Evolutionary conservation across 2,888 invertebrate species (phyloP).

Genomic region (Achlya flavicornis): DNA sequence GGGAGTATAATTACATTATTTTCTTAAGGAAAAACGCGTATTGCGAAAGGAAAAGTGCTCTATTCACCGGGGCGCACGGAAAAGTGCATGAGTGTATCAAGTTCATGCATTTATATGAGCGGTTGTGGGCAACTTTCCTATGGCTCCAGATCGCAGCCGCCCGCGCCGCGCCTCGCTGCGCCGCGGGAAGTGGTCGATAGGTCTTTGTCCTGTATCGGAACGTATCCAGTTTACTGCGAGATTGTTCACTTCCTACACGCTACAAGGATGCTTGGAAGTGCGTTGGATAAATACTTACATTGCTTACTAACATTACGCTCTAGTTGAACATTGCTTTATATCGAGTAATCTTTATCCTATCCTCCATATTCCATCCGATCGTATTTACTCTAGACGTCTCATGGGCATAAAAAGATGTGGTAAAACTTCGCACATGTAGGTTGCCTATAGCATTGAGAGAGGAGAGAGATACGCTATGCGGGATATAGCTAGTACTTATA

Average conservation of each 20-base stretch:
- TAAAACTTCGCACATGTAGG: too few relatives aligned
- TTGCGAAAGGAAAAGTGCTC: constrained; percentile 74
- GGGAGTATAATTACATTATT: constrained; percentile 62
- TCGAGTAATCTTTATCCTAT: neutral
- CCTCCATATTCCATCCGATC: too few relatives aligned
- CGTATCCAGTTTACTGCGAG: constrained; percentile 65
- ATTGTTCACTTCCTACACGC: constrained; percentile 53
- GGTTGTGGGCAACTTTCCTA: constrained; percentile 73
- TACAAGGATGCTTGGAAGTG: constrained; percentile 27
- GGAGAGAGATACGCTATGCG: too few relatives aligned
- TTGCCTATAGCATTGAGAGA: too few relatives aligned
- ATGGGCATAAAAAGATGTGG: too few relatives aligned
- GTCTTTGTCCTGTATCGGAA: constrained; percentile 79
- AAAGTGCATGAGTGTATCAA: constrained; percentile 76
- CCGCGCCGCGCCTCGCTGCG: neutral
- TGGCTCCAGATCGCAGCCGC: constrained; percentile 60
- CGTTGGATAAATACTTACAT: neutral
- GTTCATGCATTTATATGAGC: constrained; percentile 80
- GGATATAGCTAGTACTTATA: too few relatives aligned
- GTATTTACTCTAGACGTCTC: too few relatives aligned
- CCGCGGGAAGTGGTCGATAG: constrained; percentile 74
- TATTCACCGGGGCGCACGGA: constrained; percentile 59
- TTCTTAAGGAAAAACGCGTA: constrained; percentile 49
- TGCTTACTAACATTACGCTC: neutral
- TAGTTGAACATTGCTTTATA: neutral